phyloP scores from a whole-genome alignment of 1,140 invertebrate genomes.

The Lasioglossum baleicum region DNA sequence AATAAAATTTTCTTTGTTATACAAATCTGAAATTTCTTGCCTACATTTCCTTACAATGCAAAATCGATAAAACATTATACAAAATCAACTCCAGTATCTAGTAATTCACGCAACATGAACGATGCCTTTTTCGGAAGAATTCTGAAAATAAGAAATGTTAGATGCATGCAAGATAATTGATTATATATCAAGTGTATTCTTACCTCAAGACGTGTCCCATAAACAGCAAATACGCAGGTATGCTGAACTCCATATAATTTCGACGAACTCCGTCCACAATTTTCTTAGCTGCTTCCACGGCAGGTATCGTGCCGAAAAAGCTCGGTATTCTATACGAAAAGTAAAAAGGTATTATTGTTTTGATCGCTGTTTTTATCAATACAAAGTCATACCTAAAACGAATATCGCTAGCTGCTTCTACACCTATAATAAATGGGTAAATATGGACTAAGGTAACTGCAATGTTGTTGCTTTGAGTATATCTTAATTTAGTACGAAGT shows the following conservation, averaged over 20 bases:
- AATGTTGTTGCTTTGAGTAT: slow-evolving; percentile 79
- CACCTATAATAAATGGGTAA: slow-evolving; percentile 83
- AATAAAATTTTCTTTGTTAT: slow-evolving; percentile 47
- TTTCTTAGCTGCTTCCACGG: slow-evolving; percentile 79
- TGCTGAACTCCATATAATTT: slow-evolving; percentile 83
- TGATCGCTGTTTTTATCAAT: neutral
- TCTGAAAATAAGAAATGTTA: slow-evolving; percentile 69
- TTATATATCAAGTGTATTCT: slow-evolving; percentile 12
- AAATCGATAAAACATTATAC: slow-evolving; percentile 70
- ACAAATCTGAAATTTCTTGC: slow-evolving; percentile 16
- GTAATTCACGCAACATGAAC: slow-evolving; percentile 82
- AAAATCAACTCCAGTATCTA: slow-evolving; percentile 85
- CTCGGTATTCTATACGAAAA: slow-evolving; percentile 82
- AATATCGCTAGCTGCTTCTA: slow-evolving; percentile 80
- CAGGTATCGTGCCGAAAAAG: slow-evolving; percentile 84
- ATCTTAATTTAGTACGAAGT: slow-evolving; percentile 82
- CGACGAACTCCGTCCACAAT: slow-evolving; percentile 83
- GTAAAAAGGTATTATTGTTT: slow-evolving; percentile 8
- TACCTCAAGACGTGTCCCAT: slow-evolving; percentile 81
- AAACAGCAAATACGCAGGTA: slow-evolving; percentile 82
- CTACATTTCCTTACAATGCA: neutral
- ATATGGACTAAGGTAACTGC: slow-evolving; percentile 82
- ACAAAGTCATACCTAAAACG: slow-evolving; percentile 78
- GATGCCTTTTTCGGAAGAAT: slow-evolving; percentile 83
- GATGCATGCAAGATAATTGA: neutral